Percentiles rank a stretch among this genome's conserved stretches.
Conservation (phyloP, 1,140 invertebrate genomes). For the Penaeus japonicus region DNA sequence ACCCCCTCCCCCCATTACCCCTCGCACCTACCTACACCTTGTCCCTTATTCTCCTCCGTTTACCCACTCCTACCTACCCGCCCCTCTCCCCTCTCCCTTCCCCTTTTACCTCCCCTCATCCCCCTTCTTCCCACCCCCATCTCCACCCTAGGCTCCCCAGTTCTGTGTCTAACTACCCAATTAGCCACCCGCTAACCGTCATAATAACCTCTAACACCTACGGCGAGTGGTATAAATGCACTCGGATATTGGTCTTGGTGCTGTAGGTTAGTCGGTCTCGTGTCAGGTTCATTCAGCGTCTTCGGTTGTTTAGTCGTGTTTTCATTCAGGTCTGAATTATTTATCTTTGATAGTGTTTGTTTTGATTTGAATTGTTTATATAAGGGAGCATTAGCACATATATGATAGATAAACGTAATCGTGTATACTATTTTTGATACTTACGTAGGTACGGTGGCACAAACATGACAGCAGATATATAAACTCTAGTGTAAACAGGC, state of each 20-base stretch:
- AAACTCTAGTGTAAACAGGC: no score
- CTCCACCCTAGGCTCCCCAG: constrained; percentile 4
- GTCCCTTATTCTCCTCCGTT: not conserved
- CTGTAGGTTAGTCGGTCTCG: not conserved
- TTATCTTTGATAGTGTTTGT: no score
- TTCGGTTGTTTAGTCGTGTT: no score
- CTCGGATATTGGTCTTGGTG: constrained; percentile 9
- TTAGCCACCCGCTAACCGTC: constrained; percentile 42
- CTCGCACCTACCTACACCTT: not conserved
- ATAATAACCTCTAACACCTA: constrained; percentile 40
- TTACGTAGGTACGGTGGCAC: no score
- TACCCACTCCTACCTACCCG: not conserved
- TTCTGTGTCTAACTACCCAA: constrained; percentile 43
- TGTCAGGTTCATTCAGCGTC: not conserved
- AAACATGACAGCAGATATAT: no score
- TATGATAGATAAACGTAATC: no score
- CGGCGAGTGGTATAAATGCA: constrained; percentile 29
- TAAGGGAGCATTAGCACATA: no score
- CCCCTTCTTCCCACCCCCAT: not conserved
- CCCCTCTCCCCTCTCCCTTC: not conserved
- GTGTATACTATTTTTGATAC: no score
- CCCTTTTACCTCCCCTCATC: not conserved
- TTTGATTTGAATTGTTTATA: no score
- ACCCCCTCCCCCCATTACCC: not conserved
- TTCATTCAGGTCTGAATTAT: no score